phyloP scores from a whole-genome alignment of 2,113 vertebrate species.

The Pipra filicauda region DNA sequence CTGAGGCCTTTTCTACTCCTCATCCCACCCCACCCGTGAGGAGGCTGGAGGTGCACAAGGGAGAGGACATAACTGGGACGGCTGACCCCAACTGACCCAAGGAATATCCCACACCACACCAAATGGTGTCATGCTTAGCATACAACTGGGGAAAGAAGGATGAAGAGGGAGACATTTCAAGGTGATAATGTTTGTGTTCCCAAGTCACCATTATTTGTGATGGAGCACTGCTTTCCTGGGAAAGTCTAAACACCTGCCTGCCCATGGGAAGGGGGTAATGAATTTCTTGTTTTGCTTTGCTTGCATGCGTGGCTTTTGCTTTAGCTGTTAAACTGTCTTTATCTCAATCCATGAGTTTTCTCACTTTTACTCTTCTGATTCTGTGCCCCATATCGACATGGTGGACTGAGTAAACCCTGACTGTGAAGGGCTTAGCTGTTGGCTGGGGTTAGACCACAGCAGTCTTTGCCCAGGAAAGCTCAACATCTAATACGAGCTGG shows the following conservation, averaged over 20 bases:
- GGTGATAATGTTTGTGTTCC: neutral
- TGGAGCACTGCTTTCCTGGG: neutral
- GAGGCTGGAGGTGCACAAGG: too few species aligned
- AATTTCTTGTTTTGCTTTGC: neutral
- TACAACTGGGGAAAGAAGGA: neutral
- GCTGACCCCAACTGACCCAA: neutral
- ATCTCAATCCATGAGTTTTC: neutral
- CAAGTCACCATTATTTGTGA: fast-evolving
- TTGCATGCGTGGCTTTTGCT: neutral
- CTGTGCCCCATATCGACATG: fast-evolving
- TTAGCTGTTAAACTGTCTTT: neutral
- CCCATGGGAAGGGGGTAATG: neutral
- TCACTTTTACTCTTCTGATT: neutral
- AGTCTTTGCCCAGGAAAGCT: neutral
- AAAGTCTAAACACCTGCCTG: neutral
- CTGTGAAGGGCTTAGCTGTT: neutral
- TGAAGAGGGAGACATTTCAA: fast-evolving
- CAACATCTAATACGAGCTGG: neutral
- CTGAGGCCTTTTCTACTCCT: neutral
- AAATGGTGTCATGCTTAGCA: neutral
- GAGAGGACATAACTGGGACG: neutral
- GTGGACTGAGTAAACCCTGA: too few species aligned
- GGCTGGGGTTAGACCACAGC: neutral
- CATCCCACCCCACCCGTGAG: neutral
- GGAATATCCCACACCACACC: neutral